Percentiles rank a stretch among this genome's conserved stretches.
Conservation (phyloP, 2,113 vertebrate species). For the Podarcis muralis region DNA sequence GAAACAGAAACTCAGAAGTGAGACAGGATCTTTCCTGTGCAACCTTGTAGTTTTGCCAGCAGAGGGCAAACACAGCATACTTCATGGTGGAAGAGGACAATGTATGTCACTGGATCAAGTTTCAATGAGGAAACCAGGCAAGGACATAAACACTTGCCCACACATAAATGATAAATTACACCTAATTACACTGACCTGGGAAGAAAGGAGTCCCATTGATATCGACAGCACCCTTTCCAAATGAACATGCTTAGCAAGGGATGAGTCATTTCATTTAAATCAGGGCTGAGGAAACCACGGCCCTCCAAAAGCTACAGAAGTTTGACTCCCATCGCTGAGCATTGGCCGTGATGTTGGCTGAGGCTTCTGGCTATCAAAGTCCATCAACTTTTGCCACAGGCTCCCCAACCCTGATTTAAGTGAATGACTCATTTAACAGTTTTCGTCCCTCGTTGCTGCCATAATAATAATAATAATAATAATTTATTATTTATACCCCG, state of each 20-base stretch:
- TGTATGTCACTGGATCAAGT: too few relatives aligned
- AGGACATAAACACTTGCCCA: background rate
- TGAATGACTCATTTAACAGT: too few relatives aligned
- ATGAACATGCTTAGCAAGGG: background rate
- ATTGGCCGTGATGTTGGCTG: too few relatives aligned
- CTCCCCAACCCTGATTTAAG: too few relatives aligned
- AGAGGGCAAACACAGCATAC: constrained; percentile 7
- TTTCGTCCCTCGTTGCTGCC: too few relatives aligned
- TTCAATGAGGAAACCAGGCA: background rate
- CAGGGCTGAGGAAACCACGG: background rate
- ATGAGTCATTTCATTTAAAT: background rate
- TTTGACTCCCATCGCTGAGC: too few relatives aligned
- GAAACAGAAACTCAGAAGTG: background rate
- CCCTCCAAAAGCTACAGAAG: background rate
- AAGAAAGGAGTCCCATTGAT: background rate
- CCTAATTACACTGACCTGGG: background rate
- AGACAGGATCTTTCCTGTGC: background rate
- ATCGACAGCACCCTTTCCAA: background rate
- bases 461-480: too few relatives aligned
- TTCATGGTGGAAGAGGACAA: too few relatives aligned
- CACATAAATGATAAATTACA: background rate
- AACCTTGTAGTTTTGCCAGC: background rate
- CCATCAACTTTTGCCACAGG: too few relatives aligned
- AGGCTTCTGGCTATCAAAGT: too few relatives aligned
- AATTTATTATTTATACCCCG: too few relatives aligned